These are phyloP conservation scores for Diarsia mendica DNA, from an alignment of 2,888 invertebrate species.

Conservation along the genomic window DNA sequence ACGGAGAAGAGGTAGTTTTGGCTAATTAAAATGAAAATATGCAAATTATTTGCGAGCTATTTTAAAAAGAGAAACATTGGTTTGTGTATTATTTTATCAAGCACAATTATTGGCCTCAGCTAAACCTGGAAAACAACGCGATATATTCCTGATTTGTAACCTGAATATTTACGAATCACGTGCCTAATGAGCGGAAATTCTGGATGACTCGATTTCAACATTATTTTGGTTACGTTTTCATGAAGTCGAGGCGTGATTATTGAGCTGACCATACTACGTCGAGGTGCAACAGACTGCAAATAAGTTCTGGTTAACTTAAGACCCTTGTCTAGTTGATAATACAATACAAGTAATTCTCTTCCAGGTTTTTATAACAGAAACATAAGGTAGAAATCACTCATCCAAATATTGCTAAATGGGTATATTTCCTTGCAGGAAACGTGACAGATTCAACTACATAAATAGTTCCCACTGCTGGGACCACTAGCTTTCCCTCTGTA, in stretches of 20 bases:
- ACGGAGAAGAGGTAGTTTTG: constrained; percentile 58
- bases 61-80: neutral
- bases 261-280: neutral
- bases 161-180: neutral
- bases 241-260: neutral
- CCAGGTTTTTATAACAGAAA: neutral
- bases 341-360: neutral
- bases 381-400: too few species aligned
- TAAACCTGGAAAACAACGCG: neutral
- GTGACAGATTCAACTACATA: neutral
- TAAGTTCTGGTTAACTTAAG: neutral
- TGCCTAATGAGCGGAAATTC: neutral
- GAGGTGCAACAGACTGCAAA: neutral
- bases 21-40: constrained; percentile 50
- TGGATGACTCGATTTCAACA: neutral
- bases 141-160: neutral
- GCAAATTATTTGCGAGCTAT: constrained; percentile 10
- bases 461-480: neutral
- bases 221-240: neutral
- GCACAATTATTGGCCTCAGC: neutral
- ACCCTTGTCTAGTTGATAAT: neutral
- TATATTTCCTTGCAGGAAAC: neutral
- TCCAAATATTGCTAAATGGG: neutral
- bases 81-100: neutral
- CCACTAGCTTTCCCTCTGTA: neutral